Percentiles rank a stretch among this genome's conserved stretches.
phyloP scores from a whole-genome alignment of 2,888 invertebrate species.

The Acanthopleura granulata region DNA sequence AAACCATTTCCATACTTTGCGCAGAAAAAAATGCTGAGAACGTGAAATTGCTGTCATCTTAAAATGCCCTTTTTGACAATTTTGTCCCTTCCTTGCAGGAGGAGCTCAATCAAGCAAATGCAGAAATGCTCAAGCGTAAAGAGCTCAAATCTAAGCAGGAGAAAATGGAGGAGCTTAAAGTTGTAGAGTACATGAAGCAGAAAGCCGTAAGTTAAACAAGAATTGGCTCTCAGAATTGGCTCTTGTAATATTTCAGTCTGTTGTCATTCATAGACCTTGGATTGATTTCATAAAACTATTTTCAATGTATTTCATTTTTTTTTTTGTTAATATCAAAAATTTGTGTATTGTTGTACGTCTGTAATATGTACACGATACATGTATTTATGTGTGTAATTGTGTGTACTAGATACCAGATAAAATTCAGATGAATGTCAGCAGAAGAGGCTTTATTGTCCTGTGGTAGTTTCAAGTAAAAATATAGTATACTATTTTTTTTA shows the following conservation, averaged over 20 bases:
- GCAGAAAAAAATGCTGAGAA: too few relatives aligned
- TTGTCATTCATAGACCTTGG: not conserved
- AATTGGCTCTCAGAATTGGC: too few relatives aligned
- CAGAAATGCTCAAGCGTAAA: conserved; percentile 63
- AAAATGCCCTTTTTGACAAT: not conserved
- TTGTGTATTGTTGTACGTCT: too few relatives aligned
- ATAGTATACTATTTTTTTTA: too few relatives aligned
- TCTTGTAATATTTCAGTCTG: not conserved
- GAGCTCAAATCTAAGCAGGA: conserved; percentile 63
- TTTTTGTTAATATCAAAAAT: not conserved
- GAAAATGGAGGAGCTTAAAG: conserved; percentile 64
- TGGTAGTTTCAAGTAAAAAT: too few relatives aligned
- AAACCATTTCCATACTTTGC: too few relatives aligned
- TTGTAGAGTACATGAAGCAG: conserved; percentile 67
- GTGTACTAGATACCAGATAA: too few relatives aligned
- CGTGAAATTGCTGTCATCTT: not conserved
- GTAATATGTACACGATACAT: too few relatives aligned
- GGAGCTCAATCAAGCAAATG: conserved; percentile 67
- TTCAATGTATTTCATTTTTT: not conserved
- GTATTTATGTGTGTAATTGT: too few relatives aligned
- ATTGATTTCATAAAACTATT: too few relatives aligned
- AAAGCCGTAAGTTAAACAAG: conserved; percentile 69
- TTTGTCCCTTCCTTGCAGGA: conserved; percentile 36
- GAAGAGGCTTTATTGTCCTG: too few relatives aligned
- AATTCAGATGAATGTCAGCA: too few relatives aligned